phyloP scores from a whole-genome alignment of 2,888 invertebrate genomes.

The Unio pictorum region DNA sequence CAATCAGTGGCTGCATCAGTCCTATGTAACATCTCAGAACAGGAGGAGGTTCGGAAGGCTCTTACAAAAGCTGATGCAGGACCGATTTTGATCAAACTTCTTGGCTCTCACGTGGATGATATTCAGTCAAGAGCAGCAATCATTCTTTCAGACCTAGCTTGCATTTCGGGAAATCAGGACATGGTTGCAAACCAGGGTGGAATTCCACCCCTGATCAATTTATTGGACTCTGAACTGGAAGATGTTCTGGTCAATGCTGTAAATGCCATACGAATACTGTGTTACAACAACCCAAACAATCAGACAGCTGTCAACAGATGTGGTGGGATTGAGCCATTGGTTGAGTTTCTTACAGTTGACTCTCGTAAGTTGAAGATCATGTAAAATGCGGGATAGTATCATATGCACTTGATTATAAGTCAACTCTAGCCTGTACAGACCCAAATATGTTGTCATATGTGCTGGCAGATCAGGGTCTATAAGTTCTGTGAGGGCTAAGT shows the following conservation, averaged over 20 bases:
- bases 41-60: slow-evolving; percentile 59
- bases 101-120: slow-evolving; percentile 65
- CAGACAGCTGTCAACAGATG: slow-evolving; percentile 64
- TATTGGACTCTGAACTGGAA: slow-evolving; percentile 68
- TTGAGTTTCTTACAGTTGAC: slow-evolving; percentile 68
- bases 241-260: slow-evolving; percentile 70
- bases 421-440: no score
- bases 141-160: slow-evolving; percentile 69
- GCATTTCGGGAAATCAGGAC: slow-evolving; percentile 64
- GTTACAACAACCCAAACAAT: slow-evolving; percentile 60
- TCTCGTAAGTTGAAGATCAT: slow-evolving; percentile 52
- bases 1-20: slow-evolving; percentile 69
- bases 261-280: slow-evolving; percentile 70
- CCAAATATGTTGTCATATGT: no score
- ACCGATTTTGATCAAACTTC: slow-evolving; percentile 64
- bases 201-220: slow-evolving; percentile 62
- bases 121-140: slow-evolving; percentile 70
- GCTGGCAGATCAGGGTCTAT: no score
- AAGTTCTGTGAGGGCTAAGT: no score
- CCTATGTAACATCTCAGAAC: slow-evolving; percentile 70
- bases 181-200: slow-evolving; percentile 61
- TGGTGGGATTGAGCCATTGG: slow-evolving; percentile 65
- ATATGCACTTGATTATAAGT: background rate
- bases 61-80: slow-evolving; percentile 62
- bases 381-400: background rate